Evolutionary conservation across 2,888 invertebrate species (phyloP), one percentile per base, ranked within the genome.

Genomic region (Andrena praecox): DNA sequence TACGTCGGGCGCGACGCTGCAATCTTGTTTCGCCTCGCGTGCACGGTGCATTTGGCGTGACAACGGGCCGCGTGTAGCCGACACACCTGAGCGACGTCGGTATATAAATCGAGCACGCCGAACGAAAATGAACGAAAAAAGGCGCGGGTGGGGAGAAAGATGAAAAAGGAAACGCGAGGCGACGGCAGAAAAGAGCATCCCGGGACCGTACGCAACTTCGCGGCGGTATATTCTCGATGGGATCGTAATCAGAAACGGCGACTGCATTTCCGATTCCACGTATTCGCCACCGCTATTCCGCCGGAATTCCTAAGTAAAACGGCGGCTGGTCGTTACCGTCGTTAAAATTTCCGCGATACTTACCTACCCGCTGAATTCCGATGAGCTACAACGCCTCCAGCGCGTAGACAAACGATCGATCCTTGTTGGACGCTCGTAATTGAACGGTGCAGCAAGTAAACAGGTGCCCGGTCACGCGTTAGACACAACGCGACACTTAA

Each of bases 241-340:
- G 88, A 88, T 85, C 82, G 88, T 88, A 86, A 88, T 88, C 82
- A 85, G 85, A 88, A 86, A 88, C 79, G 73, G 54, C 77, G 78
- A 78, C 76, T 81, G 82, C 78, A 85, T 88, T 86, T 83, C 80
- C 88, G 77, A 86, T 87, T 81, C 81, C 82, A 74, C 78, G 86
- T 81, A 82, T 77, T 77, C 78, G 67, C 71, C 69, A 52, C 62
- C 67, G 27, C 69, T 71, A 70, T 74, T 71, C 79, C 76, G 63
- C 24, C 67, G 67, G 82, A 86, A 87, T 88, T 87, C 77, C 67
- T 76, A 77, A 82, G 69, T 68, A 52, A 85, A 77, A 84, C 60
- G 77, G 54, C 70, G 56, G 71, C 52, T 73, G 71, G 35, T 82
- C 79, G 73, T 84, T 77, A 73, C 74, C 73, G 79, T 83, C 83